Evolutionary conservation across 2,113 vertebrate species (phyloP), one percentile per base, ranked within the genome.

Genomic region (Callorhinus ursinus): DNA sequence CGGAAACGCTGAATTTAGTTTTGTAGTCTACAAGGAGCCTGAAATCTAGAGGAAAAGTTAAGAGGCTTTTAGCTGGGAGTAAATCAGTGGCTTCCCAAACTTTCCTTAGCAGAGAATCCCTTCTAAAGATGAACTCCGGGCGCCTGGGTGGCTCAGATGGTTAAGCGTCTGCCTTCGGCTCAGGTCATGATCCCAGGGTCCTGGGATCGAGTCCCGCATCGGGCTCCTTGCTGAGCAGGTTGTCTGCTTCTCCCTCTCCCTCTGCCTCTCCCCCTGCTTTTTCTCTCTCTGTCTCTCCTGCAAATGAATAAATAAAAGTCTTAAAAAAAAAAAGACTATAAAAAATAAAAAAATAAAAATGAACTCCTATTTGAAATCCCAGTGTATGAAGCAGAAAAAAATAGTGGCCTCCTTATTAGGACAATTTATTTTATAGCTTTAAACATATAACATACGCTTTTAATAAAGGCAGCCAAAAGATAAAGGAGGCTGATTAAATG

Each of bases 401-500:
- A 81, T 31, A 24, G 21, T n/a, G 33, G 0, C 42, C 8, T 59
- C n/a, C 86, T 96, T 87, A 86, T 92, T 90, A 97, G 9, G 3
- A 77, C 7, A 74, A 59, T 85, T 85, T 76, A 90, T 49, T 95
- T 81, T 61, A 65, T 42, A 69, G 31, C 21, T 91, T 93, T 92
- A 53, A 95, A 90, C 21, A 19, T 55, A 65, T 53, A 90, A 80
- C 14, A 49, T 72, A 67, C 74, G 14, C 26, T 81, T 81, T 91
- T 63, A 89, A 92, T 65, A 95, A 51, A 46, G 36, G 69, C n/a
- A 39, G 71, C 22, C 31, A 69, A 92, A 93, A 83, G 7, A 36
- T 55, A 86, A 88, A 77, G 39, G 39, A 92, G 28, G 36, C 26
- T 65, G 42, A 57, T 63, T n/a, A 93, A 96, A 90, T 76, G 90